Percentiles rank a stretch among this genome's conserved stretches.
These are phyloP conservation scores for Mirounga angustirostris DNA, from an alignment of 2,113 vertebrate genomes.

Conservation along the genomic window DNA sequence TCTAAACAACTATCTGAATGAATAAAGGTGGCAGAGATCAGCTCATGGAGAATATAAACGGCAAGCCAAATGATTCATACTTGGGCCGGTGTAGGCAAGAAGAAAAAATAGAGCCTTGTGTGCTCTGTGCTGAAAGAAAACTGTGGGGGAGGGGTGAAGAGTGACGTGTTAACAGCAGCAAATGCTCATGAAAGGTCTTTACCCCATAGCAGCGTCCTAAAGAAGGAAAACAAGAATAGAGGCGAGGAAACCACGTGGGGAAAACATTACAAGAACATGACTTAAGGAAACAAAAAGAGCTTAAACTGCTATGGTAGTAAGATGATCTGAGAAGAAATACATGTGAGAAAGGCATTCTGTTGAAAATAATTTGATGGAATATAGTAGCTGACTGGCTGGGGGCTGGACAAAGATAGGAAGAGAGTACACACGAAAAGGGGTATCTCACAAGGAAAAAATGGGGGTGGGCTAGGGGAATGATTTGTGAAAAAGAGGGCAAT, in stretches of 20 bases:
- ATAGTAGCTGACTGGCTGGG: background rate
- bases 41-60: background rate
- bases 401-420: background rate
- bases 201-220: background rate
- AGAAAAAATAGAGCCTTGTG: background rate
- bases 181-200: background rate
- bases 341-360: background rate
- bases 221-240: background rate
- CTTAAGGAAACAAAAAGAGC: background rate
- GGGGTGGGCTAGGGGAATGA: background rate
- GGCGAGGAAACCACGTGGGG: background rate
- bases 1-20: background rate
- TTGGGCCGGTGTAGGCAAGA: background rate
- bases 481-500: background rate
- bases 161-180: background rate
- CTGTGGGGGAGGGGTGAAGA: accelerated
- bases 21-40: background rate
- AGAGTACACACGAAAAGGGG: background rate
- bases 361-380: background rate
- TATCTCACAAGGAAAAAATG: background rate
- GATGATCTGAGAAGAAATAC: background rate
- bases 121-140: background rate
- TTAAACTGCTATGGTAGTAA: background rate
- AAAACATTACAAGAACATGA: background rate
- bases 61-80: background rate